Conservation (phyloP, 1,140 invertebrate species). For the Lepidurus arcticus region DNA sequence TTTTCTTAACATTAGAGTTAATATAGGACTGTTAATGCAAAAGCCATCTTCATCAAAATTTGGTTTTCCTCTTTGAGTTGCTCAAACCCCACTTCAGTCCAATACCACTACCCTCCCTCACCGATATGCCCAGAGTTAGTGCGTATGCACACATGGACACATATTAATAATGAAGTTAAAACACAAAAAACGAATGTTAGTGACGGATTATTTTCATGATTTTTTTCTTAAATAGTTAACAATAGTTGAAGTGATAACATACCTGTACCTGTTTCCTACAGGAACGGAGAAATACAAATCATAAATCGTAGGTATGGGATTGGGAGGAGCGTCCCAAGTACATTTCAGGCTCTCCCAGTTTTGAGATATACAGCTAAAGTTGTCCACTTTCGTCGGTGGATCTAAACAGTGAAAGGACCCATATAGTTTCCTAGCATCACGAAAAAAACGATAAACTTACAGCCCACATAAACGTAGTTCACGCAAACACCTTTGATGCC, state of each 20-base stretch:
- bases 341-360: slow-evolving; percentile 39
- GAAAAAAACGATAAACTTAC: background rate
- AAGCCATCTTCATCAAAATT: background rate
- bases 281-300: slow-evolving; percentile 26
- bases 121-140: background rate
- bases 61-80: background rate
- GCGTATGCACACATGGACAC: slow-evolving; percentile 10
- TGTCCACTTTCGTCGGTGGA: slow-evolving; percentile 36
- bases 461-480: slow-evolving; percentile 25
- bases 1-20: too few species aligned
- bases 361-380: slow-evolving; percentile 38
- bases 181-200: background rate
- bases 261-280: slow-evolving; percentile 11
- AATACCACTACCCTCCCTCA: background rate
- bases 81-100: background rate
- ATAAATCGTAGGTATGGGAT: slow-evolving; percentile 38
- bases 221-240: background rate
- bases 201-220: background rate
- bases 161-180: slow-evolving; percentile 2
- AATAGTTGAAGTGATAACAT: background rate
- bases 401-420: slow-evolving; percentile 33
- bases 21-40: background rate
- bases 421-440: background rate
- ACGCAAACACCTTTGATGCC: slow-evolving; percentile 1
- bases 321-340: slow-evolving; percentile 37